Evolutionary conservation across 92 coral and sea anemone species (phyloP).

Genomic region (Micromussa lordhowensis): DNA sequence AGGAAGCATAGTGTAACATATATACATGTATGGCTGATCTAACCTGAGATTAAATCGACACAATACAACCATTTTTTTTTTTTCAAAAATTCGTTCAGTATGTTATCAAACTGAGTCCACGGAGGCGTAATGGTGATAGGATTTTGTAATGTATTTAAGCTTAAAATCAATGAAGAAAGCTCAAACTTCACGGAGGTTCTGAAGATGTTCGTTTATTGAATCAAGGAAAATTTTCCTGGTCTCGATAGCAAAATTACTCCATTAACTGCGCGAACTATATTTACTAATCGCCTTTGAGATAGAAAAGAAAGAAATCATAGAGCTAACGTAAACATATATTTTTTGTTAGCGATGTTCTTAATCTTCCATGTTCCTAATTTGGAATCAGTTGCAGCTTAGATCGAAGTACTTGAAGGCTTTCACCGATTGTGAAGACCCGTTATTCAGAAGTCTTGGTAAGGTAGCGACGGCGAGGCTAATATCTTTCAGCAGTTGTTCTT

Average conservation of each 20-base stretch:
- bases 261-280: not conserved
- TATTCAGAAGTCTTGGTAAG: not conserved
- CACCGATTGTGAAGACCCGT: not conserved
- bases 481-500: slow-evolving; percentile 20
- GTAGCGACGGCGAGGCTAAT: slow-evolving; percentile 1
- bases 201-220: not conserved
- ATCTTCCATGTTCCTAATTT: not conserved
- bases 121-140: not conserved
- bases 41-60: not conserved
- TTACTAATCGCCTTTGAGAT: not conserved
- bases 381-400: not conserved
- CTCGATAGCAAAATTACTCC: not conserved
- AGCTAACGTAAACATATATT: not conserved
- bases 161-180: not conserved
- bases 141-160: not conserved
- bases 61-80: not conserved
- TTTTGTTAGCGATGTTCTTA: not conserved
- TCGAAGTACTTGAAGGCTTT: not conserved
- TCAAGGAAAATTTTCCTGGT: not conserved
- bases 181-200: not conserved
- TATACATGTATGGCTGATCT: not conserved
- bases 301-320: not conserved
- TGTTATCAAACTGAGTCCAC: not conserved
- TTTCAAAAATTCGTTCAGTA: not conserved
- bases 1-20: not conserved